Evolutionary conservation across 2,888 invertebrate species (phyloP).

Genomic region (Euphydryas editha): DNA sequence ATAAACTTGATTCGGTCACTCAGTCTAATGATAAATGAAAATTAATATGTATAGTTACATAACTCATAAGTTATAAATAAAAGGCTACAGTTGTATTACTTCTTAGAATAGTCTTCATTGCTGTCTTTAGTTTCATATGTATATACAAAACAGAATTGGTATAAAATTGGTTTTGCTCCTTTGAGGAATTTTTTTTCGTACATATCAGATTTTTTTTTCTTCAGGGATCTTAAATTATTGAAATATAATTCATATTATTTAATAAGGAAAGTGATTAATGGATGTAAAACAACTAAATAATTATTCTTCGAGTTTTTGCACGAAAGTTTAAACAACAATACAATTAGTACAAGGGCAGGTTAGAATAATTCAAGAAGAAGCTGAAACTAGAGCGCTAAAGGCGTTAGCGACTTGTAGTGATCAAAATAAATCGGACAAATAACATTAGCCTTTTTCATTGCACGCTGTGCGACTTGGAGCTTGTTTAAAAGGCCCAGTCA

Average conservation of each 20-base stretch:
- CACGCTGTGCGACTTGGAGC: no score
- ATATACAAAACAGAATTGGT: no score
- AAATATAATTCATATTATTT: not conserved
- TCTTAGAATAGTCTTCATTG: no score
- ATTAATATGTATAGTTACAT: not conserved
- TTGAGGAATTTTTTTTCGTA: no score
- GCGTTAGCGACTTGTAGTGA: no score
- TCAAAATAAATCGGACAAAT: no score
- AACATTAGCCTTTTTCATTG: no score
- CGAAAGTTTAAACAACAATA: not conserved
- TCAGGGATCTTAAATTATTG: not conserved
- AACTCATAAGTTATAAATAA: not conserved
- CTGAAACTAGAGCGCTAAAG: not conserved
- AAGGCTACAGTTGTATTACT: not conserved
- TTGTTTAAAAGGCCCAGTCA: no score
- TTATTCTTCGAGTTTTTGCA: no score
- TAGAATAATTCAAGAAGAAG: not conserved
- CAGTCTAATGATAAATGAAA: not conserved
- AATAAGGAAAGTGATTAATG: not conserved
- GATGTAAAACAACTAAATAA: not conserved
- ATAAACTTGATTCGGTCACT: conserved; percentile 15
- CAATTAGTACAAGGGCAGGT: not conserved
- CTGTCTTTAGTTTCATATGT: no score
- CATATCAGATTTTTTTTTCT: no score
- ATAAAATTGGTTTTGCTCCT: no score